A percentile compares a stretch with the other conserved stretches of the same genome.
phyloP scores from a whole-genome alignment of 2,888 invertebrate species.

The Synanthedon myopaeformis region DNA sequence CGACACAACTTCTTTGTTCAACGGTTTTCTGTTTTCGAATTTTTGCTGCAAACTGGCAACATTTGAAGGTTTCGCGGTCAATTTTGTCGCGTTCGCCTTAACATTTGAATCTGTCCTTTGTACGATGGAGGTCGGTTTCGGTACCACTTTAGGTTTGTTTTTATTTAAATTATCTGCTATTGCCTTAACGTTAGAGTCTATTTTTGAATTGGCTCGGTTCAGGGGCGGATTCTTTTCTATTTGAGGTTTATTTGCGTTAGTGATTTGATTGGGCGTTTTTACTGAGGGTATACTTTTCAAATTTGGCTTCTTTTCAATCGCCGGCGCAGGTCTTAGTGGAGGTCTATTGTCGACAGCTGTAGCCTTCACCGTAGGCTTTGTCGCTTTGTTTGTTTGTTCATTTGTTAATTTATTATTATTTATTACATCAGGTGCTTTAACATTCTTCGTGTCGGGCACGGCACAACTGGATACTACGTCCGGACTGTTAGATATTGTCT shows the following conservation, averaged over 20 bases:
- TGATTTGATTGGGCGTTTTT: slow-evolving; percentile 29
- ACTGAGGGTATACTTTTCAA: slow-evolving; percentile 31
- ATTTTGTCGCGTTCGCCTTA: slow-evolving; percentile 53
- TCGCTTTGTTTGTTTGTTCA: slow-evolving; percentile 57
- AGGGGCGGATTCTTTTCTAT: slow-evolving; percentile 37
- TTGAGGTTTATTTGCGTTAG: slow-evolving; percentile 31
- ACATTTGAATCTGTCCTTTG: slow-evolving; percentile 39
- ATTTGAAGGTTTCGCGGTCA: slow-evolving; percentile 73
- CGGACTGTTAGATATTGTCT: slow-evolving; percentile 71
- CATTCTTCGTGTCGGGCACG: slow-evolving; percentile 51
- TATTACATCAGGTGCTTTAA: slow-evolving; percentile 74
- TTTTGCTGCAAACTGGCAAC: slow-evolving; percentile 84
- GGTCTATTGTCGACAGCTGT: slow-evolving; percentile 54
- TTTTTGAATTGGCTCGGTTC: slow-evolving; percentile 44
- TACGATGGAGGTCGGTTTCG: slow-evolving; percentile 42
- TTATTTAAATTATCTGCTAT: slow-evolving; percentile 62
- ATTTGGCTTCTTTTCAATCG: slow-evolving; percentile 48
- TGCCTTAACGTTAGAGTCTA: slow-evolving; percentile 50
- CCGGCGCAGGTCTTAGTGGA: slow-evolving; percentile 41
- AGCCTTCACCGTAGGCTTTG: slow-evolving; percentile 49
- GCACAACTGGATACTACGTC: slow-evolving; percentile 81
- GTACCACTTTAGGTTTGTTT: slow-evolving; percentile 59
- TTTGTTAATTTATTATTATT: slow-evolving; percentile 59
- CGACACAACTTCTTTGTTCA: slow-evolving; percentile 48
- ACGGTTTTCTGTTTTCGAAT: slow-evolving; percentile 74